phyloP scores from a whole-genome alignment of 2,113 vertebrate genomes.

The Clarias macrocephalus region DNA sequence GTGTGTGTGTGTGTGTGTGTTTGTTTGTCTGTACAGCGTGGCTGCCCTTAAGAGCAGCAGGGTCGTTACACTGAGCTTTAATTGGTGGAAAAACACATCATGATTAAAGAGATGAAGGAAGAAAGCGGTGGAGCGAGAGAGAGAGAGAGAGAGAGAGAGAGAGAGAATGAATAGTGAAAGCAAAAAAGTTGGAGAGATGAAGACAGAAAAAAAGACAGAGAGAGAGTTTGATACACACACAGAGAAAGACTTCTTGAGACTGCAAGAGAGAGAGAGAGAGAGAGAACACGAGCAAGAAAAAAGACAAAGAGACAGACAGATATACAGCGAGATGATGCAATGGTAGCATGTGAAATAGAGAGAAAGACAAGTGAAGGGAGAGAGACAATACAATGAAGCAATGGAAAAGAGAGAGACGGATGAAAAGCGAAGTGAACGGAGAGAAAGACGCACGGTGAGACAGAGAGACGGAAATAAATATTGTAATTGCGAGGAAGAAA shows the following conservation, averaged over 20 bases:
- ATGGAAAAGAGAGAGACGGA: too few relatives aligned
- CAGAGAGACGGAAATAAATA: not conserved
- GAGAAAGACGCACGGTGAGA: not conserved
- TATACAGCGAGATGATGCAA: too few relatives aligned
- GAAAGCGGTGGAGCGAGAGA: not conserved
- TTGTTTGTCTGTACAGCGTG: conserved; percentile 35
- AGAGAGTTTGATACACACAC: not conserved
- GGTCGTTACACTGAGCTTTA: conserved; percentile 58
- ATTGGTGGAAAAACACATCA: conserved; percentile 64
- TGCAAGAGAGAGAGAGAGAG: not conserved
- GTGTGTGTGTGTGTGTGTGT: too few relatives aligned
- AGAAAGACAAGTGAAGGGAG: not conserved
- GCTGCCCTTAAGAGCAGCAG: conserved; percentile 60
- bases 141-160: not conserved
- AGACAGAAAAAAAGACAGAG: not conserved
- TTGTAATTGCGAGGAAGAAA: not conserved
- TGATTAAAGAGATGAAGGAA: conserved; percentile 19
- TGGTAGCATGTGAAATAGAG: not conserved
- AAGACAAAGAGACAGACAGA: not conserved
- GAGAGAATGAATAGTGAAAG: not conserved
- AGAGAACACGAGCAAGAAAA: not conserved
- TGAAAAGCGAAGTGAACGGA: not conserved
- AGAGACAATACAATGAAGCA: not conserved
- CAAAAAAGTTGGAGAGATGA: too few relatives aligned
- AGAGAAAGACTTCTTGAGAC: not conserved